These are phyloP conservation scores for Mylabris phalerata DNA, from an alignment of 1,140 invertebrate species.

Conservation along the genomic window DNA sequence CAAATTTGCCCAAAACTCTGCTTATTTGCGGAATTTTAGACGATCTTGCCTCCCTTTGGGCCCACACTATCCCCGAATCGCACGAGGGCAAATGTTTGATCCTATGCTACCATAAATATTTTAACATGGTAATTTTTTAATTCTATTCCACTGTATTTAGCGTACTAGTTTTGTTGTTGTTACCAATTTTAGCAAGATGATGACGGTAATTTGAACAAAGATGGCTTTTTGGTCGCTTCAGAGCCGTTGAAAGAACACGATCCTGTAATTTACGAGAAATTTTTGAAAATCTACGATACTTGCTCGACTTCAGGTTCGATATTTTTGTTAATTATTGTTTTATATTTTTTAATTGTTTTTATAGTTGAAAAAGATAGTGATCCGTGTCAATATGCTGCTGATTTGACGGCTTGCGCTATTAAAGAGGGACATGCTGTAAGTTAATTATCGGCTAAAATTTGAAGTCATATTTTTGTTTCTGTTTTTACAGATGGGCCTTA, in stretches of 20 bases:
- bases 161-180: no score
- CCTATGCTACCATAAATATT: slow-evolving; percentile 12
- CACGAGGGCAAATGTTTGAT: slow-evolving; percentile 14
- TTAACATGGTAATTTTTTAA: slow-evolving; percentile 4
- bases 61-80: background rate
- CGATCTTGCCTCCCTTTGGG: slow-evolving; percentile 5
- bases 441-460: background rate
- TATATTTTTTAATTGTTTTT: background rate
- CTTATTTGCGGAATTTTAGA: slow-evolving; percentile 1
- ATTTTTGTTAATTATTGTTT: background rate
- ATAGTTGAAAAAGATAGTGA: slow-evolving; percentile 1
- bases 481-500: slow-evolving; percentile 1
- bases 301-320: background rate
- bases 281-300: slow-evolving; percentile 3
- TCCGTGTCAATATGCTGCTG: background rate
- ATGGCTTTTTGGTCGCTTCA: slow-evolving; percentile 1
- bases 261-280: slow-evolving; percentile 9
- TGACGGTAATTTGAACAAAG: slow-evolving; percentile 7
- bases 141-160: background rate
- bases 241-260: slow-evolving; percentile 13
- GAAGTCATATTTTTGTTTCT: background rate
- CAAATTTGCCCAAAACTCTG: background rate
- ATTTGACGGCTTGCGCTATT: slow-evolving; percentile 3
- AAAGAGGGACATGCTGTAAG: slow-evolving; percentile 15
- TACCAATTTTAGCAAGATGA: slow-evolving; percentile 8